These are phyloP conservation scores for Sylvilagus bachmani DNA, from an alignment of 2,113 vertebrate species.

Conservation along the genomic window DNA sequence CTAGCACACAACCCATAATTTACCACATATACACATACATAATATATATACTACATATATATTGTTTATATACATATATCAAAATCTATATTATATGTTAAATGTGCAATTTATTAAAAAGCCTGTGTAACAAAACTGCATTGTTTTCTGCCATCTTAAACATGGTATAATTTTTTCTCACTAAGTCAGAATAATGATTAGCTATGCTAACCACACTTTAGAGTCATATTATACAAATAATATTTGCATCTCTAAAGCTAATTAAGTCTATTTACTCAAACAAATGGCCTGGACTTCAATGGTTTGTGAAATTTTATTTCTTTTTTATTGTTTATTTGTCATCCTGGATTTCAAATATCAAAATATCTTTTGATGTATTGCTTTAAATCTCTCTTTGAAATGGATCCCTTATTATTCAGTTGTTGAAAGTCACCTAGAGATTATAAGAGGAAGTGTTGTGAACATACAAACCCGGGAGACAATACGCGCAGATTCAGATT, in stretches of 20 bases:
- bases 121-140: not conserved
- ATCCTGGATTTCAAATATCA: not conserved
- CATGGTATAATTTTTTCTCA: not conserved
- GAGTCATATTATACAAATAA: not conserved
- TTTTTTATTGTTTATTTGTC: conserved; percentile 18
- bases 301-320: conserved; percentile 11
- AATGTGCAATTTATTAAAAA: not conserved
- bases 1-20: not conserved
- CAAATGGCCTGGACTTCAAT: not conserved
- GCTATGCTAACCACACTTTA: not conserved
- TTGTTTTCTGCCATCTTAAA: not conserved
- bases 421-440: not conserved
- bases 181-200: not conserved
- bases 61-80: not conserved
- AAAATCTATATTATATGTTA: not conserved
- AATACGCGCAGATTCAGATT: not conserved
- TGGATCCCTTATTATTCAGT: not conserved
- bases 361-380: not conserved
- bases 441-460: not conserved
- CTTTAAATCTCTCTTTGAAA: not conserved
- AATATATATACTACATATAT: too few relatives aligned
- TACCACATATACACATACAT: not conserved
- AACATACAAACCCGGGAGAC: not conserved
- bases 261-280: not conserved
- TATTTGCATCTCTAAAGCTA: not conserved